phyloP scores from a whole-genome alignment of 2,888 invertebrate genomes.

The Epinotia nisella region DNA sequence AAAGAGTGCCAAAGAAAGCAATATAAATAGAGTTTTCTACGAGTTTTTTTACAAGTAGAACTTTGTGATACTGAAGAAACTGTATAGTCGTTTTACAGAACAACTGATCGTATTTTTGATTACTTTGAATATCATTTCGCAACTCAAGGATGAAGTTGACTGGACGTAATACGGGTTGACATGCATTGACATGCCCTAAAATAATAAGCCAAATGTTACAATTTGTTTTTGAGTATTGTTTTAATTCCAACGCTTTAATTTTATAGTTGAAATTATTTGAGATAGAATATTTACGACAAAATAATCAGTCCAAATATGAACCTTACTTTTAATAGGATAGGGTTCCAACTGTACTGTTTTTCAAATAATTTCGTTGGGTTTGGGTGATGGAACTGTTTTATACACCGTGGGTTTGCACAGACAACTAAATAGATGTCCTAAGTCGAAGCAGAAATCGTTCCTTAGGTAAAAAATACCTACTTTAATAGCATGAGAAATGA shows the following conservation, averaged over 20 bases:
- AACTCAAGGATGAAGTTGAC: too few relatives aligned
- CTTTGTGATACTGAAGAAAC: too few relatives aligned
- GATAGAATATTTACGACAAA: not conserved
- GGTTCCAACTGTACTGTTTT: not conserved
- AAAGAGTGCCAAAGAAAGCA: too few relatives aligned
- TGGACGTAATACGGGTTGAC: too few relatives aligned
- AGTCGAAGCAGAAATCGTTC: not conserved
- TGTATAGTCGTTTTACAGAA: too few relatives aligned
- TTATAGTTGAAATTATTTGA: not conserved
- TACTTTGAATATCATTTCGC: too few relatives aligned
- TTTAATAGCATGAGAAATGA: too few relatives aligned
- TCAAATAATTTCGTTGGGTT: not conserved
- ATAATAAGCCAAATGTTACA: not conserved
- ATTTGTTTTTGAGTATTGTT: not conserved
- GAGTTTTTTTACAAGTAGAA: too few relatives aligned
- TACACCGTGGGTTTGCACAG: not conserved
- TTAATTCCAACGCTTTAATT: not conserved
- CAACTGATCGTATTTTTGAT: too few relatives aligned
- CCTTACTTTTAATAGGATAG: not conserved
- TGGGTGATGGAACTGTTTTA: slow-evolving; percentile 14
- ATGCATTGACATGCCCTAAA: too few relatives aligned
- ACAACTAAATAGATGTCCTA: not conserved
- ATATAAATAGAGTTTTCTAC: too few relatives aligned
- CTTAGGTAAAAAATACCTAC: too few relatives aligned
- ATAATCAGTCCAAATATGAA: not conserved